A percentile compares a stretch with the other conserved stretches of the same genome.
Conservation (phyloP, 2,888 invertebrate genomes). For the Diarsia brunnea region DNA sequence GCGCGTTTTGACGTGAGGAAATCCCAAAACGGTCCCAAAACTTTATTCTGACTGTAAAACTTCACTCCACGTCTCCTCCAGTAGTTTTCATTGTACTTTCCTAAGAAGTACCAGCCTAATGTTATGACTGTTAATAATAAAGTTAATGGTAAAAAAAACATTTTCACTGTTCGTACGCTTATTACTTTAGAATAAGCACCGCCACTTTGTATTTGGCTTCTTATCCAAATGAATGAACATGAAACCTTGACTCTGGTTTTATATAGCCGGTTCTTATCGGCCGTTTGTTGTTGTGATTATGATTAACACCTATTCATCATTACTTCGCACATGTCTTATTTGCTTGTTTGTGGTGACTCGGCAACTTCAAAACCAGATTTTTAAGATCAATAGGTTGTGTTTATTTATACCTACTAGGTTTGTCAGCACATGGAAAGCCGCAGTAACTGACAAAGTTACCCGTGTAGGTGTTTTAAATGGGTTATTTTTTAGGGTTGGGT, state of each 20-base stretch:
- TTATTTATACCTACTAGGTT: not conserved
- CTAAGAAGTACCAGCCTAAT: conserved; percentile 38
- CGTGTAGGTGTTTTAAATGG: not conserved
- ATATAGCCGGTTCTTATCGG: conserved; percentile 28
- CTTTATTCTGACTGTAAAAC: conserved; percentile 50
- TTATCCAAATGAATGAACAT: conserved; percentile 9
- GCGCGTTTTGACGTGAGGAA: conserved; percentile 47
- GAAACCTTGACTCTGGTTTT: not conserved
- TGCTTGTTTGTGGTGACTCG: conserved; percentile 14
- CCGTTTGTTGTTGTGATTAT: not conserved
- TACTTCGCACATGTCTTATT: conserved; percentile 7
- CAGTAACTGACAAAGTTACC: too few species aligned
- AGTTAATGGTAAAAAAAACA: conserved; percentile 45
- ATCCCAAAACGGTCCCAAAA: conserved; percentile 67
- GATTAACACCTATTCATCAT: conserved; percentile 4
- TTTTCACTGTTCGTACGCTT: not conserved
- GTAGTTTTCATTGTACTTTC: conserved; percentile 71
- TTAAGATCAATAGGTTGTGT: not conserved
- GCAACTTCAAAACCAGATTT: conserved; percentile 14
- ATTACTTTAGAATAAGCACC: not conserved
- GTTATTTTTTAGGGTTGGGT: not conserved
- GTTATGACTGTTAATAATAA: conserved; percentile 13
- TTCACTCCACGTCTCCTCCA: conserved; percentile 73
- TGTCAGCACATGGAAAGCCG: too few species aligned
- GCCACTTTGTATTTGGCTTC: conserved; percentile 1